Percentiles rank a stretch among this genome's conserved stretches.
Conservation (phyloP, 2,888 invertebrate genomes). For the Cecidostiba fungosa region DNA sequence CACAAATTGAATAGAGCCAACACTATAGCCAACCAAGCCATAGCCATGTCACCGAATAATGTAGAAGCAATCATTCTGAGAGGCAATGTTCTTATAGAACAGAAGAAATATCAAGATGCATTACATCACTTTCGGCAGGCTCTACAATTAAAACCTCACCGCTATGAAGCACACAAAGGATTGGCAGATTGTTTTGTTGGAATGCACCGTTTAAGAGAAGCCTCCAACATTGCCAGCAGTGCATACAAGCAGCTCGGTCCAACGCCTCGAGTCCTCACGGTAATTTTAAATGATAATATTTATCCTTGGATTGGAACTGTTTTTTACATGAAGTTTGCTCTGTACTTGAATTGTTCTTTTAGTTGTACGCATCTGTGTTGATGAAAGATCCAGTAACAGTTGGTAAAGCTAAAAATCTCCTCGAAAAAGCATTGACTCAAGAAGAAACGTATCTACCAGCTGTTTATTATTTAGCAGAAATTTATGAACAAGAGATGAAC, state of each 20-base stretch:
- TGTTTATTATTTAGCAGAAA: constrained; percentile 87
- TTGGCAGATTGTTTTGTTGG: constrained; percentile 88
- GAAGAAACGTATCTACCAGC: constrained; percentile 89
- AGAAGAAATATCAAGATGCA: constrained; percentile 86
- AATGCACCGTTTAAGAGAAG: constrained; percentile 86
- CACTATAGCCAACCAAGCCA: constrained; percentile 88
- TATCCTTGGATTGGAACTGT: background rate
- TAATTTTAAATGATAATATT: constrained; percentile 77
- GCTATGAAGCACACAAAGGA: constrained; percentile 90
- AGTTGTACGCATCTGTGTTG: constrained; percentile 89
- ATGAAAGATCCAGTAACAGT: constrained; percentile 85
- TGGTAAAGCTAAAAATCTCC: constrained; percentile 85
- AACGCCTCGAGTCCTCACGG: constrained; percentile 87
- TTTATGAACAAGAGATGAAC: constrained; percentile 85
- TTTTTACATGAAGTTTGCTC: background rate
- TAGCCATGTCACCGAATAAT: constrained; percentile 84
- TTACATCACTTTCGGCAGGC: constrained; percentile 86
- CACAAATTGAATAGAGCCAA: constrained; percentile 86
- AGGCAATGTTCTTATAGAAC: constrained; percentile 85
- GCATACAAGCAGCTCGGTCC: constrained; percentile 88
- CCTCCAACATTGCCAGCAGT: constrained; percentile 86
- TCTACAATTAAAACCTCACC: constrained; percentile 83
- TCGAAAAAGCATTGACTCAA: constrained; percentile 87
- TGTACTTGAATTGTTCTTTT: constrained; percentile 70
- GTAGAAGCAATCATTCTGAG: constrained; percentile 89